These are phyloP conservation scores for Melanargia galathea DNA, from an alignment of 2,888 invertebrate genomes.

Conservation along the genomic window DNA sequence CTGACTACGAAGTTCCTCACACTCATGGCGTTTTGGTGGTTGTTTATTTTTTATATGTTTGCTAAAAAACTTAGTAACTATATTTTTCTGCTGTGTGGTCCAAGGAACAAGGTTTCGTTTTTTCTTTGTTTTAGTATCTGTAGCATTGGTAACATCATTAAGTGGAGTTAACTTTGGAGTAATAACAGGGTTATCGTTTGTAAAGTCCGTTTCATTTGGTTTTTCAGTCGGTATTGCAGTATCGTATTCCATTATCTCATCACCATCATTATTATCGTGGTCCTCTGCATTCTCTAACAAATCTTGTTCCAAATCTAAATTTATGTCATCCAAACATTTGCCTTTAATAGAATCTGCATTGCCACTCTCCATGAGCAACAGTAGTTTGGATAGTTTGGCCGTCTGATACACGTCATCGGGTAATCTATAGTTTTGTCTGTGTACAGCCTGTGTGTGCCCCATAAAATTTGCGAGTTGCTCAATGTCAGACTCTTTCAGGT, in stretches of 20 bases:
- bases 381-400: neutral
- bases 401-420: neutral
- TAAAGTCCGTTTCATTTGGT: neutral
- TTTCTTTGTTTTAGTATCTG: neutral
- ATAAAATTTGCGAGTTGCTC: conserved; percentile 1
- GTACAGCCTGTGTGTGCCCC: neutral
- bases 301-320: neutral
- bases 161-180: neutral
- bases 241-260: neutral
- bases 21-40: no score
- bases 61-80: neutral
- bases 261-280: conserved; percentile 1
- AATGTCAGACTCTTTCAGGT: neutral
- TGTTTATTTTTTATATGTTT: neutral
- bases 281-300: neutral
- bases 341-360: neutral
- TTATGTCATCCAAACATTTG: conserved; percentile 1
- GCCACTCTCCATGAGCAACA: neutral
- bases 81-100: neutral
- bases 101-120: conserved; percentile 1
- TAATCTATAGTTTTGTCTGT: conserved; percentile 1
- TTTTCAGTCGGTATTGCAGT: neutral
- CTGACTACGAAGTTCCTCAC: no score
- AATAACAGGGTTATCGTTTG: neutral
- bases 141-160: neutral